Evolutionary conservation across 2,888 invertebrate genomes (phyloP).

Genomic region (Cenopis cana): DNA sequence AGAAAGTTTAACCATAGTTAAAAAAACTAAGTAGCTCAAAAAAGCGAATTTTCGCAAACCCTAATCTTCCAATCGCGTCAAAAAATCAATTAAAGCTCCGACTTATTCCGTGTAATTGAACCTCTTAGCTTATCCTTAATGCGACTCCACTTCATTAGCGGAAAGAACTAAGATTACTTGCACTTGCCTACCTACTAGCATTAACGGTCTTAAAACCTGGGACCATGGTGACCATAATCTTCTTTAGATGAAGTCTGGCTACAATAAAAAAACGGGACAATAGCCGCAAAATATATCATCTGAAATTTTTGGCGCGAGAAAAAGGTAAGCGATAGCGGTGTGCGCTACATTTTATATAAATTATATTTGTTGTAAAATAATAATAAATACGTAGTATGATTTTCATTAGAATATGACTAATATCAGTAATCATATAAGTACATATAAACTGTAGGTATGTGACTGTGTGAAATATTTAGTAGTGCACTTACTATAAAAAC

Average conservation of each 20-base stretch:
- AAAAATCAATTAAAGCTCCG: conserved; percentile 15
- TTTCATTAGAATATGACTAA: too few species aligned
- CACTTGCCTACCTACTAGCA: neutral
- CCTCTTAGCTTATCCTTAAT: conserved; percentile 26
- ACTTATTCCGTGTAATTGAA: conserved; percentile 37
- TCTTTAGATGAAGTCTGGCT: neutral
- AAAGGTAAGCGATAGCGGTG: neutral
- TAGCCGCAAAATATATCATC: neutral
- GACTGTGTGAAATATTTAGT: too few species aligned
- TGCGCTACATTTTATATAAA: too few species aligned
- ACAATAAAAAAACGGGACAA: neutral
- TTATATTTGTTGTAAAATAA: too few species aligned
- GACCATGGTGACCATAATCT: conserved; percentile 12
- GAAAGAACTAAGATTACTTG: conserved; percentile 19
- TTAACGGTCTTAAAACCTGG: conserved; percentile 22
- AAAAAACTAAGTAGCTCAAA: neutral
- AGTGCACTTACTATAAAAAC: too few species aligned
- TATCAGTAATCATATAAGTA: too few species aligned
- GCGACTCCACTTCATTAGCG: conserved; percentile 34
- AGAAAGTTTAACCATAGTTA: too few species aligned
- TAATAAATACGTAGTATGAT: too few species aligned
- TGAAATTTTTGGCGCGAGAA: neutral
- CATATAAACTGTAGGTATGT: too few species aligned
- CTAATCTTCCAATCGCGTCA: conserved; percentile 3
- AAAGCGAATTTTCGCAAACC: neutral